Percentiles rank a stretch among this genome's conserved stretches.
These are phyloP conservation scores for Blastobasis lacticolella DNA, from an alignment of 2,888 invertebrate genomes.

Conservation along the genomic window DNA sequence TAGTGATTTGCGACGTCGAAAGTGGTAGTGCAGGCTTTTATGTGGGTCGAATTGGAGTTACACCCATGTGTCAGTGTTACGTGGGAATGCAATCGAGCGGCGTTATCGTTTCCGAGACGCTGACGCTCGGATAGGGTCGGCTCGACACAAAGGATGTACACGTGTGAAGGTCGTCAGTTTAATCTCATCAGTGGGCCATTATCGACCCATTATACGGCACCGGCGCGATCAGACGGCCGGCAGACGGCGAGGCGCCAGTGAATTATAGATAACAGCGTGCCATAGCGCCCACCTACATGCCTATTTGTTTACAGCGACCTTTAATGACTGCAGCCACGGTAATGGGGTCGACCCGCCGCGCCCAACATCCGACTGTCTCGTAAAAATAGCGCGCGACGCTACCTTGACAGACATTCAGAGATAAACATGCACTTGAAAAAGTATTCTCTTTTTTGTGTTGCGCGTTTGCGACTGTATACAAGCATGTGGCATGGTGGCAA, in stretches of 20 bases:
- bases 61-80: slow-evolving; percentile 56
- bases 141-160: slow-evolving; percentile 25
- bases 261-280: slow-evolving; percentile 65
- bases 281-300: slow-evolving; percentile 60
- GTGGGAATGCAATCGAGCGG: slow-evolving; percentile 18
- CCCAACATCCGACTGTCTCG: slow-evolving; percentile 32
- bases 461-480: too few relatives aligned
- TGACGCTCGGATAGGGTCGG: not conserved
- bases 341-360: slow-evolving; percentile 42
- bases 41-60: slow-evolving; percentile 62
- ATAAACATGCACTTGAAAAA: too few relatives aligned
- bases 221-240: slow-evolving; percentile 57
- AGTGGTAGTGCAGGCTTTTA: slow-evolving; percentile 72
- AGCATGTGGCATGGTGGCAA: too few relatives aligned
- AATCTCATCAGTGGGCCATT: slow-evolving; percentile 59
- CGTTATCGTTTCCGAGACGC: not conserved
- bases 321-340: slow-evolving; percentile 55
- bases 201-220: slow-evolving; percentile 57
- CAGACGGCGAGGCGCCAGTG: slow-evolving; percentile 70
- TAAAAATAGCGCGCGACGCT: slow-evolving; percentile 36
- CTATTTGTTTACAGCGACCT: slow-evolving; percentile 64
- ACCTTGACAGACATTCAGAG: slow-evolving; percentile 8
- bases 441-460: too few relatives aligned
- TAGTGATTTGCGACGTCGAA: slow-evolving; percentile 72
- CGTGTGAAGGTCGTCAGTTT: slow-evolving; percentile 46